Conservation (phyloP, 2,888 invertebrate species). For the Cryptosula pallasiana region DNA sequence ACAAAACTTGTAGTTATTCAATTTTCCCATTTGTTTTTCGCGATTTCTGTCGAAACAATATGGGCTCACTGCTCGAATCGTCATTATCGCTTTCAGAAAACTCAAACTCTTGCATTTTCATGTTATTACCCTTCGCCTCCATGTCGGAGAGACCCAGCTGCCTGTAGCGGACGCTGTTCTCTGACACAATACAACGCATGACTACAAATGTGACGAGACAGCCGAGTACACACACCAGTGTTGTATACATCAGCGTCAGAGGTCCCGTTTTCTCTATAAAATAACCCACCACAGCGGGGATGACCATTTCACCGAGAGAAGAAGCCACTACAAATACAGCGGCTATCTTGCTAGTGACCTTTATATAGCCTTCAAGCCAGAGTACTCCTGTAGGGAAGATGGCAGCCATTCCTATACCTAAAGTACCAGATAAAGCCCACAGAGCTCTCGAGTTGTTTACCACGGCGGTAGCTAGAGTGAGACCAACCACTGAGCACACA, state of each 20-base stretch:
- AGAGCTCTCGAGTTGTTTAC: constrained; percentile 32
- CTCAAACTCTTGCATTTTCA: constrained; percentile 22
- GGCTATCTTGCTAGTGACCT: constrained; percentile 53
- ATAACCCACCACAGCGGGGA: constrained; percentile 50
- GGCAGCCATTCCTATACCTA: constrained; percentile 55
- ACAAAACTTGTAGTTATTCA: too few species aligned
- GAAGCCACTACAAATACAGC: constrained; percentile 54
- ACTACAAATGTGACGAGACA: constrained; percentile 40
- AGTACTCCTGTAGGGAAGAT: constrained; percentile 55
- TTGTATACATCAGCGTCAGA: constrained; percentile 50
- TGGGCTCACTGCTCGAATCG: not conserved
- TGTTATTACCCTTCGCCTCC: not conserved
- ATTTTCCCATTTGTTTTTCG: not conserved
- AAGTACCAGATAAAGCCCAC: constrained; percentile 50
- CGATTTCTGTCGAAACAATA: not conserved
- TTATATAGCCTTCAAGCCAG: constrained; percentile 54
- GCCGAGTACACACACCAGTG: constrained; percentile 38
- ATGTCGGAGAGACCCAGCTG: not conserved
- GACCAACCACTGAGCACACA: not conserved
- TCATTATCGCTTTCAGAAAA: constrained; percentile 7
- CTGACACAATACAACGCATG: constrained; percentile 46
- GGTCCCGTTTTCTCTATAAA: constrained; percentile 44
- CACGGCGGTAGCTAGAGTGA: constrained; percentile 46
- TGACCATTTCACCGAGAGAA: constrained; percentile 53
- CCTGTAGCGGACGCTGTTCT: constrained; percentile 34